These are phyloP conservation scores for Phenganax marumi DNA, from an alignment of 92 coral and sea anemone species.

Conservation along the genomic window DNA sequence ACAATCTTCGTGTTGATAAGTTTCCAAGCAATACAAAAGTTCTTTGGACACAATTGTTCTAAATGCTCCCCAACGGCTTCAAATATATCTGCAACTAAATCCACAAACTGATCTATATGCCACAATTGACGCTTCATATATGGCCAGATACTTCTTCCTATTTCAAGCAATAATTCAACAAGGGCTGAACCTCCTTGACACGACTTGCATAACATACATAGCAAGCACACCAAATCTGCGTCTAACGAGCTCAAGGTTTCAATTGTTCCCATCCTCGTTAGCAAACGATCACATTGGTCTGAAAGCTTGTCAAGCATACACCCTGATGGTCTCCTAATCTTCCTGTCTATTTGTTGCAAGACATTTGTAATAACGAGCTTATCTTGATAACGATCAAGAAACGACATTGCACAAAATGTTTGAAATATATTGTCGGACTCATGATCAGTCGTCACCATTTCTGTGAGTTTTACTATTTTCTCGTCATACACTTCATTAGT, in stretches of 20 bases:
- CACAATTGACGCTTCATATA: constrained; percentile 14
- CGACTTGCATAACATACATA: neutral
- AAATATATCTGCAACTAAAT: constrained; percentile 26
- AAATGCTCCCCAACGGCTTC: constrained; percentile 11
- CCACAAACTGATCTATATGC: constrained; percentile 10
- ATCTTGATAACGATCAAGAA: constrained; percentile 32
- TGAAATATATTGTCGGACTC: constrained; percentile 1
- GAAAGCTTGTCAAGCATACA: neutral
- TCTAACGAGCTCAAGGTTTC: constrained; percentile 35
- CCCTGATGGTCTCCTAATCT: neutral
- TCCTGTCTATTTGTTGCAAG: neutral
- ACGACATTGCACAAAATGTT: constrained; percentile 25
- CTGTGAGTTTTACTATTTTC: constrained; percentile 5
- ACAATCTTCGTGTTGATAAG: neutral
- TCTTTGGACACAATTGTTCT: constrained; percentile 15
- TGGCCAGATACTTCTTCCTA: constrained; percentile 39
- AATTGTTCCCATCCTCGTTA: constrained; percentile 26
- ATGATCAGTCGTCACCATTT: neutral
- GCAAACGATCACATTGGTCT: constrained; percentile 9
- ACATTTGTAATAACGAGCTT: neutral
- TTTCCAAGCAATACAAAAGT: constrained; percentile 11
- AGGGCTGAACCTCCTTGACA: neutral
- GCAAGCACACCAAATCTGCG: constrained; percentile 18
- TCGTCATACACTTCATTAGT: neutral
- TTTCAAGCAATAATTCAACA: constrained; percentile 14